Evolutionary conservation across 2,113 vertebrate species (phyloP), one percentile per base, ranked within the genome.

Genomic region (Panurus biarmicus): DNA sequence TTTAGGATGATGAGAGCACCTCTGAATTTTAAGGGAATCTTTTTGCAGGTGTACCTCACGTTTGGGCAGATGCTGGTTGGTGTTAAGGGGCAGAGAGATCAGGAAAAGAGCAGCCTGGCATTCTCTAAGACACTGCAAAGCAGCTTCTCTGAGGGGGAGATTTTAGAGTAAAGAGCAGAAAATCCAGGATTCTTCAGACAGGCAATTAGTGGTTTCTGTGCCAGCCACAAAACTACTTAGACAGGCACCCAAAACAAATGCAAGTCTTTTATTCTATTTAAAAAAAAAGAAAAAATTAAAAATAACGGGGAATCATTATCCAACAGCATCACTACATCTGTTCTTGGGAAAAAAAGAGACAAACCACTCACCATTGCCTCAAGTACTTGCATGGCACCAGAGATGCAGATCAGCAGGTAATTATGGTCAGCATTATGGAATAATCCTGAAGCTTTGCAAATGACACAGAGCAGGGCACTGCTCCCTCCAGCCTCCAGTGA

Each of bases 41-140:
- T 48, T 64, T 0, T 26, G 7, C 0, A 84, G 44, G 31, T 71
- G 6, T 1, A n/a, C 7, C 42, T 71, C 38, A 28, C 0, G 0
- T 47, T 16, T 50, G 83, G 33, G 64, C 8, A 35, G 67, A 4
- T 45, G 56, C 56, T 65, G 54, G 11, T 2, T 50, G 65, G 67
- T 14, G 28, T 21, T 51, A 40, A 72, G 45, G 47, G 33, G 60
- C 35, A 38, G 54, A 26, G 54, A 1, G 2, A 56, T 2, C 5
- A 22, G 48, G 48, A 48, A 24, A 36, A 61, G 35, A 35, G 21
- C 29, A 69, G 20, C 15, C 14, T 1, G 28, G 50, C 17, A 11
- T 8, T 56, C 62, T 25, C 66, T 6, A 7, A 56, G 71, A 18
- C 25, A 7, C 40, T 42, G 57, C 35, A 75, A 77, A 93, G 60